These are phyloP conservation scores for Dryoscopus gambensis DNA, from an alignment of 2,113 vertebrate species.

Conservation along the genomic window DNA sequence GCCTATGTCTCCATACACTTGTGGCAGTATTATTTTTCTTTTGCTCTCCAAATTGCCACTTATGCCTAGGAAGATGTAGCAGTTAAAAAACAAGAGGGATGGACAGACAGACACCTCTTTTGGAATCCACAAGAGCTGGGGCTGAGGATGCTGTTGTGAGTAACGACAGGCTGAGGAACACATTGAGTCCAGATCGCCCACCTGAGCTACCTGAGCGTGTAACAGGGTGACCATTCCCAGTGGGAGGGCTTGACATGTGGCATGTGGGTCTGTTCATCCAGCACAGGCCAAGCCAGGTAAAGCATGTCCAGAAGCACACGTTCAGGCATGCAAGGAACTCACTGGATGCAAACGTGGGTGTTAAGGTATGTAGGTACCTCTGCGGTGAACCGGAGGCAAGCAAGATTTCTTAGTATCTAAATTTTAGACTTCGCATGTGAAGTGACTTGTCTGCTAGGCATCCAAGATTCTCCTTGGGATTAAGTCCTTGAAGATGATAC, in stretches of 20 bases:
- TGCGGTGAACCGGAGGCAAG: not conserved
- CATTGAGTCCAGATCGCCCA: not conserved
- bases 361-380: constrained; percentile 43
- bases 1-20: not conserved
- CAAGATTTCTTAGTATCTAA: not conserved
- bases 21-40: not conserved
- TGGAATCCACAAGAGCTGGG: not conserved
- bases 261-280: not conserved
- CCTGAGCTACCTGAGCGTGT: not conserved
- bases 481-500: not conserved
- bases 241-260: fast-evolving
- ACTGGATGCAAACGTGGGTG: constrained; percentile 28
- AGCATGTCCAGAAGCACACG: constrained; percentile 37
- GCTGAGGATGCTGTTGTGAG: not conserved
- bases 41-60: not conserved
- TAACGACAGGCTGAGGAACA: not conserved
- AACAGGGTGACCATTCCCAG: not conserved
- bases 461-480: not conserved
- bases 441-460: not conserved
- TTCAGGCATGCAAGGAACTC: constrained; percentile 41
- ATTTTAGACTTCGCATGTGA: not conserved
- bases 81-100: not conserved
- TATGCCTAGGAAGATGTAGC: not conserved
- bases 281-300: not conserved
- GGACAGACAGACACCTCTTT: not conserved